phyloP scores from a whole-genome alignment of 2,113 vertebrate genomes.

The Apodemus speciosus region DNA sequence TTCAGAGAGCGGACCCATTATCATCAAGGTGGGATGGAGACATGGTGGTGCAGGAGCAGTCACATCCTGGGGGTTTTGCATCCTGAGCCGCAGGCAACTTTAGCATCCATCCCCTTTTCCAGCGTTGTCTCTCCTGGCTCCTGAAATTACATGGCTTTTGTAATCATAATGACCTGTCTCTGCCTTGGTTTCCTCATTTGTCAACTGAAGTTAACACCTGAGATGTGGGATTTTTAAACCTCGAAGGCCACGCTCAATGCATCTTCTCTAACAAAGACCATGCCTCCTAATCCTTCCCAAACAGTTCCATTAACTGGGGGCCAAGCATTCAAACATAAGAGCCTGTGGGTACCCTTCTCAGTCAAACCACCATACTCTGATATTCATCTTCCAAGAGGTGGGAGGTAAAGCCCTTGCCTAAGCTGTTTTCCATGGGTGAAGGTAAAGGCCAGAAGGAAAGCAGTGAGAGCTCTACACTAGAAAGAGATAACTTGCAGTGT shows the following conservation, averaged over 20 bases:
- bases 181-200: neutral
- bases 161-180: no score
- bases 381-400: neutral
- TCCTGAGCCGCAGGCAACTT: neutral
- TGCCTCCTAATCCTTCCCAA: no score
- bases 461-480: neutral
- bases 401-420: neutral
- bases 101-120: neutral
- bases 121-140: neutral
- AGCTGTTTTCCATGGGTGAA: neutral
- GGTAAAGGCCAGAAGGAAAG: neutral
- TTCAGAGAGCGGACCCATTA: no score
- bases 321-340: neutral
- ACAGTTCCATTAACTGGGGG: neutral
- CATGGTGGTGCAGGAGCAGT: neutral
- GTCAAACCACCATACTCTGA: neutral
- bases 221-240: neutral
- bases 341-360: neutral
- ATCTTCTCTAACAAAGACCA: neutral
- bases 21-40: neutral
- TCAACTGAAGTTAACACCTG: neutral
- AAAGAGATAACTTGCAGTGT: neutral
- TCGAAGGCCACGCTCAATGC: neutral
- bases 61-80: no score
- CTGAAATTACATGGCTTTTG: neutral